Evolutionary conservation across 2,113 vertebrate genomes (phyloP).

Genomic region (Gorsachius goisagi): DNA sequence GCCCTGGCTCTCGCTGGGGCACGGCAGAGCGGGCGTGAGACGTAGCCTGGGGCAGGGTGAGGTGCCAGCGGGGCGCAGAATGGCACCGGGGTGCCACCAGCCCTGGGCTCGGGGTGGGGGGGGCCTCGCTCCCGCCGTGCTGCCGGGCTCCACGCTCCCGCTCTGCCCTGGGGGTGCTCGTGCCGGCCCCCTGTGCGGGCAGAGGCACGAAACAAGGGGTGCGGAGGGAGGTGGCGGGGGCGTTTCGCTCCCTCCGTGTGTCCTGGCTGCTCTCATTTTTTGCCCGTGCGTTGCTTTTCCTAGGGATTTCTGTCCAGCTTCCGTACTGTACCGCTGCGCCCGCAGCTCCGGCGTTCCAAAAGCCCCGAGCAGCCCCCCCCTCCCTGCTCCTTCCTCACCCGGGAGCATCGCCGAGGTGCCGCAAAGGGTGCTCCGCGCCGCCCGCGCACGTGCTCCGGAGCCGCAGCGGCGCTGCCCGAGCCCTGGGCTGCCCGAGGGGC

Average conservation of each 20-base stretch:
- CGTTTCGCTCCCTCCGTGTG: fast-evolving
- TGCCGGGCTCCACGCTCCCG: neutral
- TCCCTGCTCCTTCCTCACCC: fast-evolving
- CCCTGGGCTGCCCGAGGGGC: too few relatives aligned
- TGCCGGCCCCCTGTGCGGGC: neutral
- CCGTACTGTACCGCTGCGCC: neutral
- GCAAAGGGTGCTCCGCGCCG: fast-evolving
- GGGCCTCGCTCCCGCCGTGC: neutral
- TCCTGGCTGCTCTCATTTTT: neutral
- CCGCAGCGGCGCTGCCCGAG: neutral
- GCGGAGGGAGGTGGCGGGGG: too few relatives aligned
- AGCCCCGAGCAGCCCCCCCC: fast-evolving
- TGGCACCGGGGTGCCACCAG: neutral
- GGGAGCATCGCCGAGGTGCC: fast-evolving
- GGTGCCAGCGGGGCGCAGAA: neutral
- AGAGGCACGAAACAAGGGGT: fast-evolving
- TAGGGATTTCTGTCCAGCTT: neutral
- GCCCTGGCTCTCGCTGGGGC: neutral
- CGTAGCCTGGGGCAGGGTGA: neutral
- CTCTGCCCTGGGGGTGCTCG: neutral
- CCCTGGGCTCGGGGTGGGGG: too few relatives aligned
- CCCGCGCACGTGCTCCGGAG: too few relatives aligned
- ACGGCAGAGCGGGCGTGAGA: too few relatives aligned
- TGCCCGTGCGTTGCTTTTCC: too few relatives aligned
- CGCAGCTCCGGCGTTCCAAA: fast-evolving